Percentiles rank a stretch among this genome's conserved stretches.
Evolutionary conservation across 2,113 vertebrate genomes (phyloP).

Genomic region (Chlamydotis undulata): DNA sequence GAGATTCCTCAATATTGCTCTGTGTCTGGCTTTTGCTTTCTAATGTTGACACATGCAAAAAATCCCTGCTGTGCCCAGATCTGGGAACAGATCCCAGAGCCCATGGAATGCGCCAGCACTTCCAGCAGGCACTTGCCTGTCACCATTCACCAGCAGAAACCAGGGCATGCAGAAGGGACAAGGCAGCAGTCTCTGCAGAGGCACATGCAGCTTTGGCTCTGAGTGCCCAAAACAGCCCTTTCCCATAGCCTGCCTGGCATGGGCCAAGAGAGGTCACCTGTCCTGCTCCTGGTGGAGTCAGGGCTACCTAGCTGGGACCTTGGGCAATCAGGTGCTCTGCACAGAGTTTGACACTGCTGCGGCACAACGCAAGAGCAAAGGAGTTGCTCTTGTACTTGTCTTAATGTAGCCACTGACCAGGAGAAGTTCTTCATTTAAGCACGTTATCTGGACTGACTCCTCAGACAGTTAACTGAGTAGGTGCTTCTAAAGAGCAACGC

Average conservation of each 20-base stretch:
- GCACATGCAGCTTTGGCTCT: accelerated
- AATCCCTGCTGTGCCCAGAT: background rate
- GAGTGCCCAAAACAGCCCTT: background rate
- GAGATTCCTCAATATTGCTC: background rate
- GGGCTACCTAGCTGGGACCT: too few species aligned
- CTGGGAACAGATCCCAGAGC: conserved; percentile 56
- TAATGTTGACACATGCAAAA: background rate
- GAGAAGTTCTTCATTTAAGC: background rate
- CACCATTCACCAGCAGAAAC: background rate
- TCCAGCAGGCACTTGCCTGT: background rate
- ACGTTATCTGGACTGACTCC: accelerated
- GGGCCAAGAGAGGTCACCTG: background rate
- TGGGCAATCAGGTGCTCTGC: accelerated
- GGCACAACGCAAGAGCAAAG: background rate
- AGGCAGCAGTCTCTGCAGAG: background rate
- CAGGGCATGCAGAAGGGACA: background rate
- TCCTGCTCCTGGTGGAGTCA: background rate
- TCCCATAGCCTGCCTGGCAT: accelerated
- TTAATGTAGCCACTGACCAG: background rate
- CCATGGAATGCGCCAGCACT: background rate
- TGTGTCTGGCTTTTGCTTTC: conserved; percentile 9
- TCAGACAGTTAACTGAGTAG: accelerated
- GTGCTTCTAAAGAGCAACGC: background rate
- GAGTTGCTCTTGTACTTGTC: too few species aligned
- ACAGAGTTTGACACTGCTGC: accelerated